Evolutionary conservation across 2,113 vertebrate genomes (phyloP).

Genomic region (Sphyrna mokarran): DNA sequence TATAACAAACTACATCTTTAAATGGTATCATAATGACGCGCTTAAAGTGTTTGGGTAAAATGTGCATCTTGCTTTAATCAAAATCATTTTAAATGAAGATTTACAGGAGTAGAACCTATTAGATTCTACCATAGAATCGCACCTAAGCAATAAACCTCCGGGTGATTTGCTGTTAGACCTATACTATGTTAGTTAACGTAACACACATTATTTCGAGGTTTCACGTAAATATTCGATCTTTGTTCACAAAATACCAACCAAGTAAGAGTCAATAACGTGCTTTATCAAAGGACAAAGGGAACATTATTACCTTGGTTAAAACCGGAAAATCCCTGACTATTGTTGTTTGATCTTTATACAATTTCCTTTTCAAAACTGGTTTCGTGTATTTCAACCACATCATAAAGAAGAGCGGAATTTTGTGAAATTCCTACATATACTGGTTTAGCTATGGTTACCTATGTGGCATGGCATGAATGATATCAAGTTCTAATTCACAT

Average conservation of each 20-base stretch:
- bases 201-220: not conserved
- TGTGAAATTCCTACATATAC: not conserved
- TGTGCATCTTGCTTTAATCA: not conserved
- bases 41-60: not conserved
- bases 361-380: not conserved
- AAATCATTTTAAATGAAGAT: not conserved
- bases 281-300: not conserved
- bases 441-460: not conserved
- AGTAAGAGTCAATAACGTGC: not conserved
- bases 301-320: not conserved
- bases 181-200: not conserved
- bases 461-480: not conserved
- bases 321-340: not conserved
- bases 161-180: not conserved
- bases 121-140: not conserved
- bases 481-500: not conserved
- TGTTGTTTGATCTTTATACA: not conserved
- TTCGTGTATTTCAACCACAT: not conserved
- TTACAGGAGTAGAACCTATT: not conserved
- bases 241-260: not conserved
- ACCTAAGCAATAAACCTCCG: not conserved
- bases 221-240: slow-evolving; percentile 23
- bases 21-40: too few relatives aligned
- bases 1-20: not conserved
- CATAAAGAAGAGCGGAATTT: too few relatives aligned